Evolutionary conservation across 2,888 invertebrate genomes (phyloP), one percentile per base, ranked within the genome.

Genomic region (Orchestes rusci): DNA sequence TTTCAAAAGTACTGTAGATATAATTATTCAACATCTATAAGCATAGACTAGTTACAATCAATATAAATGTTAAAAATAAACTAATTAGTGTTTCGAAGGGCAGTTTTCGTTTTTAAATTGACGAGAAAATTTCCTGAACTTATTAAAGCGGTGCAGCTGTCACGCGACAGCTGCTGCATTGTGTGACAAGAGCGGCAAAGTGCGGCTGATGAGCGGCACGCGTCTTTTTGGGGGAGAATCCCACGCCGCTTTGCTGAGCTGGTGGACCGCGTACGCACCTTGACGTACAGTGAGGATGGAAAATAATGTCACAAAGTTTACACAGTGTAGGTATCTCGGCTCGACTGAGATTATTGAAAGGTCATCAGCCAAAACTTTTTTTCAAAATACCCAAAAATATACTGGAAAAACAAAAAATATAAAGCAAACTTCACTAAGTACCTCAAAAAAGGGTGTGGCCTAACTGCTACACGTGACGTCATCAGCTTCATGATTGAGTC

Each of bases 41-140:
- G 10, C 5, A 23, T 10, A 23, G 5, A 23, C 10, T 23, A 23
- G 5, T 7, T 23, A 23, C 10, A 5, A 23, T 23, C 23, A n/a
- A n/a, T n/a, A n/a, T n/a, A n/a, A n/a, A n/a, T n/a, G 23, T 23
- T 16, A 35, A 17, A 44, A 48, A 48, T 48, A 48, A 48, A 48
- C 23, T 41, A 40, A 23, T 23, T 43, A 48, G 48, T 44, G 48
- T 48, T 48, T 48, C 32, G 44, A 48, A 23, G 20, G 28, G 46
- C 46, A 46, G 33, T 37, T 39, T 29, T 39, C 15, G 43, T 43
- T n/a, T n/a, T n/a, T n/a, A n/a, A n/a, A n/a, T n/a, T n/a, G n/a
- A n/a, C n/a, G n/a, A n/a, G n/a, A n/a, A n/a, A n/a, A n/a, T 23
- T 7, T 23, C 5, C 23, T 10, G 23, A 5, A 10, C 7, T 10